Conservation (phyloP, 2,797 vertebrate species). For the Melanotaenia pygmaea region DNA sequence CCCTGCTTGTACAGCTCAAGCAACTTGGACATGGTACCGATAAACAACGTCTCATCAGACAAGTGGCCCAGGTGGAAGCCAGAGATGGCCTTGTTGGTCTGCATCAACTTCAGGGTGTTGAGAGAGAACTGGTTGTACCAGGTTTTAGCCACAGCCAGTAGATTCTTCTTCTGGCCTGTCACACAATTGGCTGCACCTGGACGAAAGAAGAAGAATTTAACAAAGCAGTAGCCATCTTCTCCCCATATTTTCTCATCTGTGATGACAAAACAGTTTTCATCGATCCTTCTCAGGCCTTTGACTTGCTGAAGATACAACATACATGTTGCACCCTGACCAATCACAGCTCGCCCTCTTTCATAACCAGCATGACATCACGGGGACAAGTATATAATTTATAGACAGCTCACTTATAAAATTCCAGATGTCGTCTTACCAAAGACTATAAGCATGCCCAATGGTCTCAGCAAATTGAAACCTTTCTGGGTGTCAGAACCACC, state of each 20-base stretch:
- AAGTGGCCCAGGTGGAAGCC: constrained; percentile 89
- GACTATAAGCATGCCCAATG: constrained; percentile 88
- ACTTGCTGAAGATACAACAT: neutral
- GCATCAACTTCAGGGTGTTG: constrained; percentile 87
- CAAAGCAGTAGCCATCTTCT: neutral
- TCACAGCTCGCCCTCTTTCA: neutral
- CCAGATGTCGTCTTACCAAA: constrained; percentile 83
- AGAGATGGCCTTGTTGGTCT: constrained; percentile 88
- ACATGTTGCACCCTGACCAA: neutral
- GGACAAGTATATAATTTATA: neutral
- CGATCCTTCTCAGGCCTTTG: neutral
- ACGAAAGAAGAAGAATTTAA: neutral
- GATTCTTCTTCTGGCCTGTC: constrained; percentile 90
- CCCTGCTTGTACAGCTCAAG: constrained; percentile 88
- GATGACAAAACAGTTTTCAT: neutral
- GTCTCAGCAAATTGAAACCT: constrained; percentile 89
- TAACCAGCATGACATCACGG: neutral
- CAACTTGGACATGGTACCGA: constrained; percentile 78
- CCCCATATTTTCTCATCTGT: neutral
- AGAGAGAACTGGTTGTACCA: constrained; percentile 96
- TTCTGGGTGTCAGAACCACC: constrained; percentile 91
- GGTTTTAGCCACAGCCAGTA: constrained; percentile 89
- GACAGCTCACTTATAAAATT: neutral
- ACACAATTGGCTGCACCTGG: constrained; percentile 89
- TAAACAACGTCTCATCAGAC: constrained; percentile 75